Conservation (phyloP, 2,113 vertebrate genomes). For the Jaculus jaculus region DNA sequence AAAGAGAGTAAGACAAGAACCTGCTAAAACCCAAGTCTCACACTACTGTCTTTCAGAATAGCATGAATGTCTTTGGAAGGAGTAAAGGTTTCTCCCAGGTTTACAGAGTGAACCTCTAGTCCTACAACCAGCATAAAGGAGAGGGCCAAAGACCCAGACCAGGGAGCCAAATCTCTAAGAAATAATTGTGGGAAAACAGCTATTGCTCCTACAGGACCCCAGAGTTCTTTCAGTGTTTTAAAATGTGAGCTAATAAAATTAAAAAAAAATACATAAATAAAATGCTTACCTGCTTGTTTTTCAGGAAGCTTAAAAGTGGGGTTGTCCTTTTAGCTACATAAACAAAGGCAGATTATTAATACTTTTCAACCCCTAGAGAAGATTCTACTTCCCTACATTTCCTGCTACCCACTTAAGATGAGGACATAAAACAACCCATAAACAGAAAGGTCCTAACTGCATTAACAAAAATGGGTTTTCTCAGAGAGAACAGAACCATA, state of each 20-base stretch:
- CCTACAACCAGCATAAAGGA: slow-evolving; percentile 20
- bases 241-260: slow-evolving; percentile 54
- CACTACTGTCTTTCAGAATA: background rate
- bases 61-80: background rate
- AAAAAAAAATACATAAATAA: slow-evolving; percentile 63
- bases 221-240: slow-evolving; percentile 29
- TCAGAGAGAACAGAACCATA: too few species aligned
- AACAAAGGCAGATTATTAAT: slow-evolving; percentile 78
- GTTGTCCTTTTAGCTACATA: slow-evolving; percentile 96
- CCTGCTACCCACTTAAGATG: slow-evolving; percentile 62
- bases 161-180: slow-evolving; percentile 24
- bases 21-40: background rate
- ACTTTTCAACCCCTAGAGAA: slow-evolving; percentile 61
- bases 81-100: slow-evolving; percentile 36
- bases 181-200: slow-evolving; percentile 6
- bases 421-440: slow-evolving; percentile 50
- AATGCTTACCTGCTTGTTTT: slow-evolving; percentile 96
- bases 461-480: slow-evolving; percentile 24
- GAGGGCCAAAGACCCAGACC: background rate
- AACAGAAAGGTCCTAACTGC: slow-evolving; percentile 20
- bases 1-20: slow-evolving; percentile 31
- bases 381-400: slow-evolving; percentile 67
- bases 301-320: slow-evolving; percentile 97
- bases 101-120: slow-evolving; percentile 39
- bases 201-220: slow-evolving; percentile 36